Evolutionary conservation across 2,888 invertebrate genomes (phyloP), one percentile per base, ranked within the genome.

Genomic region (Brachypalpus laphriformis): DNA sequence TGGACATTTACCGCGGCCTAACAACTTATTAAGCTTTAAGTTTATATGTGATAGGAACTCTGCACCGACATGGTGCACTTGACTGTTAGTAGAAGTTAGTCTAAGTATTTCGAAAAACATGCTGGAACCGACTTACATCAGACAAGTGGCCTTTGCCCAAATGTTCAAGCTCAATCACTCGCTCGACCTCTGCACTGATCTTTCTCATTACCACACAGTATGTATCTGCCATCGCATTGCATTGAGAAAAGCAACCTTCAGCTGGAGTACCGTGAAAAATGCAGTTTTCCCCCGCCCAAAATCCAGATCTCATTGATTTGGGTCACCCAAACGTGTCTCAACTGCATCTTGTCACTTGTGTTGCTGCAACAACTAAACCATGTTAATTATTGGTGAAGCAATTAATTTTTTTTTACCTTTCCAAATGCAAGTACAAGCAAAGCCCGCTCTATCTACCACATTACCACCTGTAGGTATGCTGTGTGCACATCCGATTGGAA

Each of bases 331-430:
- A 77, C 66, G 3, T 18, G 54, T 61, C 45, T 28, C 54, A 66
- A 76, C 16, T 9, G 51, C 8, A 63, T 61, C 40, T 63, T 83
- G 78, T 80, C 83, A 70, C 74, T 34, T 28, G 56, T n/a, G 34
- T 59, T 72, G 65, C 71, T 37, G 20, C 47, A 59, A 31, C 76
- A 61, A 77, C 61, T 72, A 80, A 80, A 80, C 68, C 68, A 31
- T 68, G 80, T 80, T 80, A 78, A 83, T 78, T 74, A 83, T 78
- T 51, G 78, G 47, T 65, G 74, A 42, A 70, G 56, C 68, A 83
- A 75, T 83, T 78, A 57, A 63, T 47, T 54, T 8, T 51, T n/a
- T n/a, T 56, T 51, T 78, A 63, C 74, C 49, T 74, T 74, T 70
- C 63, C 80, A 59, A 82, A 77, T 77, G 71, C 65, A 45, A 34